Evolutionary conservation across 2,888 invertebrate genomes (phyloP).

Genomic region (Anoncus sp.): DNA sequence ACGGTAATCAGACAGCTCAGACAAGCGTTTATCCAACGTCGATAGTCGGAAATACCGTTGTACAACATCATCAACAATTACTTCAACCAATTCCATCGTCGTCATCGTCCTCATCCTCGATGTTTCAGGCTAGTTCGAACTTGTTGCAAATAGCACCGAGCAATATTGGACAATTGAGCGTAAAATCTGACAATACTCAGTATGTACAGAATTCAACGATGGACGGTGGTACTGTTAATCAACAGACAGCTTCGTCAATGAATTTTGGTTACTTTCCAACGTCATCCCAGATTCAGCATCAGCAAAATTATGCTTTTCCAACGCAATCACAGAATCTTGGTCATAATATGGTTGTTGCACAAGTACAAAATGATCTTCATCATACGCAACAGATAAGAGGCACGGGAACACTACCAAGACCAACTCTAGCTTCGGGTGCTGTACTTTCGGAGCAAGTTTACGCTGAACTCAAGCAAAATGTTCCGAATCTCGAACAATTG

Average conservation of each 20-base stretch:
- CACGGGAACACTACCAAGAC: slow-evolving; percentile 63
- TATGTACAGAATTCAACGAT: slow-evolving; percentile 23
- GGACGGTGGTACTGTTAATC: slow-evolving; percentile 1
- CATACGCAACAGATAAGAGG: slow-evolving; percentile 53
- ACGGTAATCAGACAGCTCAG: slow-evolving; percentile 62
- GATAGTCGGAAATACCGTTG: slow-evolving; percentile 13
- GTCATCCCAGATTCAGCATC: slow-evolving; percentile 46
- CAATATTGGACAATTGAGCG: slow-evolving; percentile 50
- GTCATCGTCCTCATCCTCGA: not conserved
- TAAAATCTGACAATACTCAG: slow-evolving; percentile 62
- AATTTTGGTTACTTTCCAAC: slow-evolving; percentile 48
- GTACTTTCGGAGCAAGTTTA: slow-evolving; percentile 79
- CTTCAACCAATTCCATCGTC: slow-evolving; percentile 42
- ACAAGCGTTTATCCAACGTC: slow-evolving; percentile 55
- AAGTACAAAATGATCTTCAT: slow-evolving; percentile 75
- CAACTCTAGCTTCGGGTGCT: slow-evolving; percentile 67
- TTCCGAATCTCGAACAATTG: slow-evolving; percentile 80
- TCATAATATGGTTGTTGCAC: slow-evolving; percentile 68
- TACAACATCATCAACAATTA: slow-evolving; percentile 50
- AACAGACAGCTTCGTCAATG: slow-evolving; percentile 19
- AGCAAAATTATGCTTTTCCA: slow-evolving; percentile 59
- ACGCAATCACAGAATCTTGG: slow-evolving; percentile 42
- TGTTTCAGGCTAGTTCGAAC: slow-evolving; percentile 54
- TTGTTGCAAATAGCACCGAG: slow-evolving; percentile 68
- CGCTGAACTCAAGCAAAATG: slow-evolving; percentile 80